These are phyloP conservation scores for Elysia chlorotica DNA, from an alignment of 1,140 invertebrate genomes.

Conservation along the genomic window DNA sequence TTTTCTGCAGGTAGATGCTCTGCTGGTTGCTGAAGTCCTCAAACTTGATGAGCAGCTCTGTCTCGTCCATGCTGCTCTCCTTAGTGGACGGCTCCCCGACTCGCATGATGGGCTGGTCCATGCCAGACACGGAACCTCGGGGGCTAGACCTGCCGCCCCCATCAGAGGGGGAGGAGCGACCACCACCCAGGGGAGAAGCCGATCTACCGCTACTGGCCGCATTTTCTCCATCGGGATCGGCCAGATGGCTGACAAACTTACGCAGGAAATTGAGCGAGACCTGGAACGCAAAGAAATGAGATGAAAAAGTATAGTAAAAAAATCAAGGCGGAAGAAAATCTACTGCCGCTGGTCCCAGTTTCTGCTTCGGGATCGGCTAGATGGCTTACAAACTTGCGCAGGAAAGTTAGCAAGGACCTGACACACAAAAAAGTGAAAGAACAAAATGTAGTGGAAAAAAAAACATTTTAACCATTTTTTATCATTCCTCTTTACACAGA, in stretches of 20 bases:
- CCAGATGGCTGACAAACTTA: constrained; percentile 8
- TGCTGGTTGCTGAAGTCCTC: constrained; percentile 20
- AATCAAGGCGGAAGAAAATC: constrained; percentile 5
- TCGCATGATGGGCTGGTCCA: constrained; percentile 14
- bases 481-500: too few species aligned
- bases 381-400: constrained; percentile 16
- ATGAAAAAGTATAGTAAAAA: not conserved
- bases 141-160: not conserved
- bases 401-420: constrained; percentile 9
- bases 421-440: not conserved
- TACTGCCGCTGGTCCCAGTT: not conserved
- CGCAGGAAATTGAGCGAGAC: constrained; percentile 15
- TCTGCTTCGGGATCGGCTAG: constrained; percentile 5
- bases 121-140: constrained; percentile 3
- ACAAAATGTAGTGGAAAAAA: not conserved
- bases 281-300: not conserved
- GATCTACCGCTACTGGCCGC: not conserved
- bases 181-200: constrained; percentile 14
- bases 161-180: constrained; percentile 5
- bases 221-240: not conserved
- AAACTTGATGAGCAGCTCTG: constrained; percentile 22
- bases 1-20: constrained; percentile 18
- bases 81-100: constrained; percentile 1
- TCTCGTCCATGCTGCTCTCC: constrained; percentile 20
- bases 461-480: too few species aligned